Evolutionary conservation across 2,113 vertebrate species (phyloP).

Genomic region (Muntiacus reevesi): DNA sequence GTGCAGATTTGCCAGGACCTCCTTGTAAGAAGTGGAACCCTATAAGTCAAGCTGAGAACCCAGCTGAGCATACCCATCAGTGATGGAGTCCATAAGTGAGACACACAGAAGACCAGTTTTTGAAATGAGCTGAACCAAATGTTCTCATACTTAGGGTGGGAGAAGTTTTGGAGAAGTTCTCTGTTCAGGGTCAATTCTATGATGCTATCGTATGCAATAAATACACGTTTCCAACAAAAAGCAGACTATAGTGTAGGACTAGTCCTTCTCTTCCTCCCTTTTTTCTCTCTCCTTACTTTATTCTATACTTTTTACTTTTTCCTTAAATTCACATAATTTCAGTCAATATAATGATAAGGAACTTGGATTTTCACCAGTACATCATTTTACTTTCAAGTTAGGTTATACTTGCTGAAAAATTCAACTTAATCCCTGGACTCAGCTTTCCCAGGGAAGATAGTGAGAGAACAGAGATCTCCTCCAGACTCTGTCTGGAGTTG

Average conservation of each 20-base stretch:
- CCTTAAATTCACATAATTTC: neutral
- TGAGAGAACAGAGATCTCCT: neutral
- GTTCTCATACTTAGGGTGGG: too few species aligned
- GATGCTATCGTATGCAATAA: neutral
- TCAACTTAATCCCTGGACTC: neutral
- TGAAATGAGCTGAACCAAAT: neutral
- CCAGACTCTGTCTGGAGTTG: rapidly evolving
- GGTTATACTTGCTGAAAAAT: neutral
- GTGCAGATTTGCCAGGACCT: neutral
- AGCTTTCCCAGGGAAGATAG: neutral
- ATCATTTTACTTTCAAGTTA: neutral
- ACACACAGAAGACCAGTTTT: too few species aligned
- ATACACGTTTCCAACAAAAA: neutral
- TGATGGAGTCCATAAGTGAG: neutral
- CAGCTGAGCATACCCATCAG: neutral
- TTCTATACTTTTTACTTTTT: neutral
- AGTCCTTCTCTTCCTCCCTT: too few species aligned
- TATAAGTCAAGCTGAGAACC: neutral
- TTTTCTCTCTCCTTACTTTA: neutral
- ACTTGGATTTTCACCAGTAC: neutral
- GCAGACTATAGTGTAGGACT: neutral
- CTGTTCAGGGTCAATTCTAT: neutral
- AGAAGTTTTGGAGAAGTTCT: too few species aligned
- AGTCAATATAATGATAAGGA: neutral
- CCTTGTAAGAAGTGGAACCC: neutral